These are phyloP conservation scores for Bos taurus DNA, from an alignment of 2,113 vertebrate genomes.

Conservation along the genomic window DNA sequence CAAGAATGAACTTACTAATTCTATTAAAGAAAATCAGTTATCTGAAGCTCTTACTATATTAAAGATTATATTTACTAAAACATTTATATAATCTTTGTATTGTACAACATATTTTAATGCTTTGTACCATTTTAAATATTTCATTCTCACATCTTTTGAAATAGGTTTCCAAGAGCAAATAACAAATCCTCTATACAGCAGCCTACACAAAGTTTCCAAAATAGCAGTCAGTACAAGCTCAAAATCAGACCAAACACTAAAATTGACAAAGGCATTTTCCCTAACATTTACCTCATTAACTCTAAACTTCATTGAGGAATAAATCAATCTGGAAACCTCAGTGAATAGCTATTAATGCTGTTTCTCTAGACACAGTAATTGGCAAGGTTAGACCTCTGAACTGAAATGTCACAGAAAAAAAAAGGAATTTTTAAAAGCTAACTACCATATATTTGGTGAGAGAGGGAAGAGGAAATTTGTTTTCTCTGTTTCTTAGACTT, in stretches of 20 bases:
- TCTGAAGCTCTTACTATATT: neutral
- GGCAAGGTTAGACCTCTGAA: conserved; percentile 17
- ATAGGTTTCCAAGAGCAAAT: neutral
- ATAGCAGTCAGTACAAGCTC: conserved; percentile 5
- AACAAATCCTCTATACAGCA: conserved; percentile 2
- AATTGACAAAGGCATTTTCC: conserved; percentile 38
- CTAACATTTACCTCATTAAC: conserved; percentile 57
- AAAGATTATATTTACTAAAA: neutral
- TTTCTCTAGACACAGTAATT: conserved; percentile 32
- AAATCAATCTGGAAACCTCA: conserved; percentile 50
- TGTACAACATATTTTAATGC: neutral
- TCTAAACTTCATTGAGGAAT: conserved; percentile 47
- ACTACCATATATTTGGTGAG: neutral
- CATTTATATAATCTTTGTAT: conserved; percentile 1
- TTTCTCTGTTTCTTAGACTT: neutral
- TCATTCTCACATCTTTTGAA: conserved; percentile 20
- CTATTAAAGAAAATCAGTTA: neutral
- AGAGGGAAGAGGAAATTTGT: neutral
- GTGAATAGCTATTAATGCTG: neutral
- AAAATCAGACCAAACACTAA: conserved; percentile 41
- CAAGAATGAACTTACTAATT: neutral
- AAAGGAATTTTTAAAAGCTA: neutral
- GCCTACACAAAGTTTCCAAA: conserved; percentile 16
- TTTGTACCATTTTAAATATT: conserved; percentile 48
- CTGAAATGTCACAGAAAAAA: neutral